Percentiles rank a stretch among this genome's conserved stretches.
These are phyloP conservation scores for Seison nebaliae DNA, from an alignment of 1,140 invertebrate genomes.

Conservation along the genomic window DNA sequence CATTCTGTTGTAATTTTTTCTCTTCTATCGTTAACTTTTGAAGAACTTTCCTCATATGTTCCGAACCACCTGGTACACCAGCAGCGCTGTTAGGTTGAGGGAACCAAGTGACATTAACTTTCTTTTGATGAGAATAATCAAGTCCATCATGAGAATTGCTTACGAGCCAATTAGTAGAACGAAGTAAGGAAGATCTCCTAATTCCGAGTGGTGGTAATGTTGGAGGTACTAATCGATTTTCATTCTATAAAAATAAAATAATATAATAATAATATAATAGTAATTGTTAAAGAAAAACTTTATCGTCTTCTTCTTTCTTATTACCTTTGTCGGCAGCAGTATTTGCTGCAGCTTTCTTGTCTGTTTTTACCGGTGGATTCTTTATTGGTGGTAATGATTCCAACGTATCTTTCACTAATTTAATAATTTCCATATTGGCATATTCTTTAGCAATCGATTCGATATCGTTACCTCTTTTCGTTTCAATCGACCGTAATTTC, in stretches of 20 bases:
- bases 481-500: conserved; percentile 25
- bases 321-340: conserved; percentile 14
- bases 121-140: conserved; percentile 21
- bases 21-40: conserved; percentile 8
- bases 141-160: conserved; percentile 22
- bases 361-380: conserved; percentile 17
- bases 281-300: neutral
- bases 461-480: conserved; percentile 21
- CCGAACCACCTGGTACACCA: conserved; percentile 19
- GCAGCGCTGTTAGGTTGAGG: conserved; percentile 24
- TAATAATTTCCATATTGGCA: conserved; percentile 22
- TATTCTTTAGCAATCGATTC: conserved; percentile 22
- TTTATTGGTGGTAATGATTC: conserved; percentile 19
- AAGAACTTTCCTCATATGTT: conserved; percentile 18
- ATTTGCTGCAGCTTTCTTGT: conserved; percentile 15
- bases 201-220: conserved; percentile 13
- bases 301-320: conserved; percentile 14
- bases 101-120: conserved; percentile 21
- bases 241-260: neutral
- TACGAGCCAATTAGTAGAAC: too few species aligned
- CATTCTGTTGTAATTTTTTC: neutral
- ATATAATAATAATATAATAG: neutral
- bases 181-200: conserved; percentile 24
- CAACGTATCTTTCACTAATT: conserved; percentile 22
- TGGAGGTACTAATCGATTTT: too few species aligned